Base-by-base conservation (phyloP, 2,888 invertebrate species). In the Prosopocoilus inquinatus region DNA sequence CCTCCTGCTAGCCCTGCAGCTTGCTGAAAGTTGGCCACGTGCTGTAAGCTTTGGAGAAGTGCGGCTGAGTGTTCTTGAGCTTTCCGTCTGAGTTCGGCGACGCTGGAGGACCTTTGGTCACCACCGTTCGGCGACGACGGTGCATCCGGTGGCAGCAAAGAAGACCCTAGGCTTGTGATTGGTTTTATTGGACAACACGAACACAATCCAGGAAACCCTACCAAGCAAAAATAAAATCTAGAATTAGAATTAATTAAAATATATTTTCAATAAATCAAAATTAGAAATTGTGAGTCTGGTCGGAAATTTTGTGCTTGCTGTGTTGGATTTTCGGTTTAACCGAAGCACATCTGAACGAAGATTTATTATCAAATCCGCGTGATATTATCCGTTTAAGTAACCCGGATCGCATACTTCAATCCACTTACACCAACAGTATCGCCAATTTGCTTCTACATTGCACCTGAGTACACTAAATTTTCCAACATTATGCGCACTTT, bases 31-130 rank as follows among this genome's bases (percentile, higher is more conserved):
- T 82, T 82, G 75, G 84, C 79, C 76, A 80, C 76, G 70, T 80
- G 84, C 65, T 90, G 89, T 46, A 90, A 77, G 35, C 87, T 86
- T 71, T 90, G 90, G 49, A 90, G 76, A 16, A 93, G 78, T 0
- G 95, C 94, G 1, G 96, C 95, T 1, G 94, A 92, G 76, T 96
- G 96, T 73, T 96, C 96, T 76, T 96, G 93, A 1, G 96, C 96
- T 74, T 95, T 94, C 50, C 96, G 85, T 5, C 96, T 82, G 41
- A 96, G 81, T 69, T 96, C 96, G 0, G 95, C 95, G 13, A 96
- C 93, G 75, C 94, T 94, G 66, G 90, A 88, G 3, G 90, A 88
- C 36, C 91, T 83, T 35, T 90, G 89, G 73, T 91, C 90, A 61
- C 82, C 62, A 71, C 75, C 45, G 72, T 60, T 50, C 15, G 67